Evolutionary conservation across 1,140 invertebrate genomes (phyloP), one percentile per base, ranked within the genome.

Genomic region (Idris sp.): DNA sequence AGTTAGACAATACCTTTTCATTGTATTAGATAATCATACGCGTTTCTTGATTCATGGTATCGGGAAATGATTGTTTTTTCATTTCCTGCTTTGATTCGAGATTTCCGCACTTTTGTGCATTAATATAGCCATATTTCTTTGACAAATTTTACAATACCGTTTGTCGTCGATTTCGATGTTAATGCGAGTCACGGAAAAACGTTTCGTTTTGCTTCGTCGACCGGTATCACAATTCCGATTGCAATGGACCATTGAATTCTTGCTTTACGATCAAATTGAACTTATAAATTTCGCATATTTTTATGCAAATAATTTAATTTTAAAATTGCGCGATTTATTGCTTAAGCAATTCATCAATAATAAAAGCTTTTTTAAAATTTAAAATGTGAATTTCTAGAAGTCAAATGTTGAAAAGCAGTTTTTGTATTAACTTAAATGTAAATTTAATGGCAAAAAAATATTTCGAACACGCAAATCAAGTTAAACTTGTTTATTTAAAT

Each of bases 1-100:
- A 61, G 61, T 67, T 74, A 74, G 54, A 67, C 71, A 74, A 67
- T 53, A 65, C 59, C 53, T 26, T 46, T 36, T 44, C 36, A 65
- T 65, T 72, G n/a, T n/a, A n/a, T 44, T 31, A 56, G 54, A 53
- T 54, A 68, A 59, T 48, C 64, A 35, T n/a, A 9, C 13, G 14
- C 26, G 35, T 51, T 43, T 61, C 22, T 25, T 25, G n/a, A 40
- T 53, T 31, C 30, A 30, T 10, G 36, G 56, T 30, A 38, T 49
- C 25, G 33, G 30, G 26, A 49, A 41, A 19, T 14, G n/a, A 46
- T 36, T 51, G 46, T 46, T 53, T 11, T 26, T 25, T 2, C 35
- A 7, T 10, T 8, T 6, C 18, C 3, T 9, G 4, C 4, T 14
- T 1, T 1, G 15, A 4, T 22, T 35, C 2, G 11, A 18, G 10